Conservation (phyloP, 2,888 invertebrate genomes). For the Pristionchus maxplancki region DNA sequence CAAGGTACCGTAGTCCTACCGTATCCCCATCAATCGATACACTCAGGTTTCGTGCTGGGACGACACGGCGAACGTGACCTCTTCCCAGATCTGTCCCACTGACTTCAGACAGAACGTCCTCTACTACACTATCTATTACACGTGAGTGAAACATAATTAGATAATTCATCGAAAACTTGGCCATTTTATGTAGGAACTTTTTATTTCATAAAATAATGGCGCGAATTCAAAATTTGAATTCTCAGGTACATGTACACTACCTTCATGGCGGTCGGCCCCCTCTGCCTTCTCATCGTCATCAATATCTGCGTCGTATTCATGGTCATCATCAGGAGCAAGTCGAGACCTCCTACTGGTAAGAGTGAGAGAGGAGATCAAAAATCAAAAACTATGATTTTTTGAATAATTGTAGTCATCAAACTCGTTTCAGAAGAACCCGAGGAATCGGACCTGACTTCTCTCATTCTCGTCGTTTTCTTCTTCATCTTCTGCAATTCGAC, state of each 20-base stretch:
- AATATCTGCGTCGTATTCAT: constrained; percentile 73
- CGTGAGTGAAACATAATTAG: constrained; percentile 57
- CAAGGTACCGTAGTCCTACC: constrained; percentile 51
- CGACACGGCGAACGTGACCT: constrained; percentile 50
- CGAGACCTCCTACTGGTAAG: background rate
- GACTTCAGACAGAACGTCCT: constrained; percentile 66
- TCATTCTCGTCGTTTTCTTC: constrained; percentile 76
- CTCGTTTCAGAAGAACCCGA: constrained; percentile 56
- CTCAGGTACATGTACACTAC: constrained; percentile 67
- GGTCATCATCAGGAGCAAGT: constrained; percentile 53
- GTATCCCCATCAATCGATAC: background rate
- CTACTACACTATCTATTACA: constrained; percentile 76
- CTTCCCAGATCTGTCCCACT: constrained; percentile 67
- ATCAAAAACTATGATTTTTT: no score
- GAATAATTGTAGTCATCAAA: background rate
- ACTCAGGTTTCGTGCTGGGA: constrained; percentile 39
- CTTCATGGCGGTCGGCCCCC: constrained; percentile 76
- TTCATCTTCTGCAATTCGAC: constrained; percentile 77
- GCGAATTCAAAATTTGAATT: constrained; percentile 15
- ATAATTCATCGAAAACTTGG: background rate
- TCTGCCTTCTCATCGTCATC: constrained; percentile 72
- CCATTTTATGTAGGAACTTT: background rate
- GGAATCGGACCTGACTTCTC: constrained; percentile 73
- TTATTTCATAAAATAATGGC: background rate
- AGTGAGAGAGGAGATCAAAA: background rate